phyloP scores from a whole-genome alignment of 2,113 vertebrate species.

The Hippolais icterina region DNA sequence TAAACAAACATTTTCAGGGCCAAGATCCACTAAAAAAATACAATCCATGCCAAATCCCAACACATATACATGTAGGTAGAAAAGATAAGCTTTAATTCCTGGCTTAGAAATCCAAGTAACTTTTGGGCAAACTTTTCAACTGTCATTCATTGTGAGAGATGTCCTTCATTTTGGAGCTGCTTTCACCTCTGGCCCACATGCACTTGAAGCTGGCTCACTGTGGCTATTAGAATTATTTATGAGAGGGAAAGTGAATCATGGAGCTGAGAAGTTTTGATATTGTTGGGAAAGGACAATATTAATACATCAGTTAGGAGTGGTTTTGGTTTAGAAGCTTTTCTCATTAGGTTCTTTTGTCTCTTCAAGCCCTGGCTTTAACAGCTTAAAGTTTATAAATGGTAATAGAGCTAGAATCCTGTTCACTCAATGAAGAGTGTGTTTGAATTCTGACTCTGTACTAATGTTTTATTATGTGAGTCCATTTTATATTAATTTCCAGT shows the following conservation, averaged over 20 bases:
- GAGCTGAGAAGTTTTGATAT: not conserved
- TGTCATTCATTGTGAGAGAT: not conserved
- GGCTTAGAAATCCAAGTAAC: not conserved
- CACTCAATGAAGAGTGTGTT: not conserved
- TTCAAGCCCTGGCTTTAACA: not conserved
- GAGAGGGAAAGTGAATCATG: not conserved
- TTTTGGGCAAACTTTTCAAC: not conserved
- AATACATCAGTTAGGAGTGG: not conserved
- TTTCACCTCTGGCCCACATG: not conserved
- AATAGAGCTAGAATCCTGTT: not conserved
- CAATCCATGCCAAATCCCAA: not conserved
- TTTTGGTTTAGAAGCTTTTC: not conserved
- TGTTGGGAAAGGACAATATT: not conserved
- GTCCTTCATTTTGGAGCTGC: not conserved
- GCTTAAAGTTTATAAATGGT: not conserved
- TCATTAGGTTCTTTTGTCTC: not conserved
- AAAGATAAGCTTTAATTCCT: not conserved
- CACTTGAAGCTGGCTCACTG: not conserved
- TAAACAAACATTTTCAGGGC: not conserved
- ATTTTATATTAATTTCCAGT: slow-evolving; percentile 29
- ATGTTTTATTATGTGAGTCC: not conserved
- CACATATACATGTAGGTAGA: not conserved
- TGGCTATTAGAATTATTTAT: not conserved
- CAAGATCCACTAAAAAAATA: not conserved
- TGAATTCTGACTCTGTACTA: not conserved